Evolutionary conservation across 2,113 vertebrate genomes (phyloP).

Genomic region (Myiopsitta monachus): DNA sequence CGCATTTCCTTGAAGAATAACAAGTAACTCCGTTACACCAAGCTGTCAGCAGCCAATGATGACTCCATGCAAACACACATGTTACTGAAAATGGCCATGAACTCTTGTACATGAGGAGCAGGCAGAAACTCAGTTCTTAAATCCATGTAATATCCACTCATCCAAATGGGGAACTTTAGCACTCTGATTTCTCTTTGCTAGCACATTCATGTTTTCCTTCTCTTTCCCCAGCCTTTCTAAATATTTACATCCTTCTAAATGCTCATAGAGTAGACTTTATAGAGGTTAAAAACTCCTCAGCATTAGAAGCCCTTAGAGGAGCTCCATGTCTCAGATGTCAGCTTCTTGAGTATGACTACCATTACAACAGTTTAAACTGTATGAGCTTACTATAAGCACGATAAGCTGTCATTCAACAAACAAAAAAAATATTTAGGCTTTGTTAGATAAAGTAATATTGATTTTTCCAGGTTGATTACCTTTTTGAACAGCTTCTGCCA

Average conservation of each 20-base stretch:
- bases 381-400: background rate
- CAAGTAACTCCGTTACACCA: fast-evolving
- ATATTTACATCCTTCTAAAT: background rate
- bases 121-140: background rate
- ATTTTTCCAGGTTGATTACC: background rate
- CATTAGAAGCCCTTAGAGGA: background rate
- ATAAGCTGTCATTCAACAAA: background rate
- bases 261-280: background rate
- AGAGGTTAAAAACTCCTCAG: background rate
- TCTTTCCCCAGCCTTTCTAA: background rate
- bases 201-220: background rate
- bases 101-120: background rate
- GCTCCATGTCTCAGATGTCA: background rate
- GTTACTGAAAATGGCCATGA: background rate
- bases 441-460: background rate
- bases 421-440: constrained; percentile 3
- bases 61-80: background rate
- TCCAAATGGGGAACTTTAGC: background rate
- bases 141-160: background rate
- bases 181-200: background rate
- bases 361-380: background rate
- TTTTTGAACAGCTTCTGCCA: background rate
- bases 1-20: background rate
- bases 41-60: background rate
- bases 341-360: background rate